These are phyloP conservation scores for Lasioglossum villosulum DNA, from an alignment of 2,888 invertebrate species.

Conservation along the genomic window DNA sequence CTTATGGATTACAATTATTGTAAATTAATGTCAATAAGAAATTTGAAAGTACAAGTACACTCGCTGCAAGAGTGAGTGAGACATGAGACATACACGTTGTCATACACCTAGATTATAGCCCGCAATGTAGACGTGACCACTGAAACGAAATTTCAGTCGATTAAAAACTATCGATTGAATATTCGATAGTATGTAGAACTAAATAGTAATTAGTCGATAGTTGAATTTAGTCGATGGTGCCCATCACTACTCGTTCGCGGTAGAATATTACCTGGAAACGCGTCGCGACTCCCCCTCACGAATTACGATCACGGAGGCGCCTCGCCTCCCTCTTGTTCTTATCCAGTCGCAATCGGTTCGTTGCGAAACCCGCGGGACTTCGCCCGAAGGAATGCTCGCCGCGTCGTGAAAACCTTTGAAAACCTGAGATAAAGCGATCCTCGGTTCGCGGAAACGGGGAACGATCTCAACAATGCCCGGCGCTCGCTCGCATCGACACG, in stretches of 20 bases:
- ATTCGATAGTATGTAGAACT: no score
- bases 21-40: no score
- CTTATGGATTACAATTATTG: no score
- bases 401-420: slow-evolving; percentile 3
- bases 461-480: slow-evolving; percentile 3
- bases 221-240: no score
- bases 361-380: slow-evolving; percentile 3
- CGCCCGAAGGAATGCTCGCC: slow-evolving; percentile 10
- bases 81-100: no score
- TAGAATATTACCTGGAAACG: slow-evolving; percentile 61
- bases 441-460: slow-evolving; percentile 16
- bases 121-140: no score
- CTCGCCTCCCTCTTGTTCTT: slow-evolving; percentile 8
- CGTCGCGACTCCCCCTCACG: slow-evolving; percentile 53
- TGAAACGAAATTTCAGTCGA: no score
- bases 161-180: no score
- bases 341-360: slow-evolving; percentile 15
- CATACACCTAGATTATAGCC: no score
- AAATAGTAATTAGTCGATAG: no score
- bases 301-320: slow-evolving; percentile 45
- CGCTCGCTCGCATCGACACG: slow-evolving; percentile 9
- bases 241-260: slow-evolving; percentile 18
- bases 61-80: no score
- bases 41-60: no score
- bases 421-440: slow-evolving; percentile 17